Percentiles rank a stretch among this genome's conserved stretches.
phyloP scores from a whole-genome alignment of 2,113 vertebrate genomes.

The Noturus placidus region DNA sequence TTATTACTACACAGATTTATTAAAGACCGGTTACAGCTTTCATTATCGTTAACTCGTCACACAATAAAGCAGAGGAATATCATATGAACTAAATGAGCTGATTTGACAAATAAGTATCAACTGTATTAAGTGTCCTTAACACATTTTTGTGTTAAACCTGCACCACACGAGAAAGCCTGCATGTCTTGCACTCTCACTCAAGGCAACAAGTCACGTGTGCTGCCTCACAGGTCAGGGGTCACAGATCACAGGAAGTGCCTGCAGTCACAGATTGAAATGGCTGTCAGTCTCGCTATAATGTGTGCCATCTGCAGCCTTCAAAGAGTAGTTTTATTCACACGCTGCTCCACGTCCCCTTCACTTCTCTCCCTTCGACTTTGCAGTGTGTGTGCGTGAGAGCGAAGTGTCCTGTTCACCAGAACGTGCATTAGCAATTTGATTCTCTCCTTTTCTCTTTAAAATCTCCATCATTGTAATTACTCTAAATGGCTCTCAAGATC shows the following conservation, averaged over 20 bases:
- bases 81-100: neutral
- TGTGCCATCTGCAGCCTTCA: constrained; percentile 13
- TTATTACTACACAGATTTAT: neutral
- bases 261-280: constrained; percentile 38
- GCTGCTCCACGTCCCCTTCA: neutral
- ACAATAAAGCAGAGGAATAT: neutral
- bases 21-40: neutral
- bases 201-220: neutral
- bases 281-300: constrained; percentile 20
- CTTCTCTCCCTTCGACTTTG: neutral
- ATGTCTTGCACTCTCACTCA: neutral
- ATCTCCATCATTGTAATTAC: constrained; percentile 39
- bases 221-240: constrained; percentile 5
- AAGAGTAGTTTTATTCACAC: constrained; percentile 3
- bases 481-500: constrained; percentile 16
- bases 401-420: neutral
- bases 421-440: neutral
- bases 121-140: neutral
- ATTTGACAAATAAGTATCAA: neutral
- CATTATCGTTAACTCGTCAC: neutral
- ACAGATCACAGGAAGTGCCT: constrained; percentile 45
- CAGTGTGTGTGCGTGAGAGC: neutral
- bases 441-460: constrained; percentile 7
- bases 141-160: neutral
- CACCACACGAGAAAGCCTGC: neutral